phyloP scores from a whole-genome alignment of 2,113 vertebrate species.

The Addax nasomaculatus region DNA sequence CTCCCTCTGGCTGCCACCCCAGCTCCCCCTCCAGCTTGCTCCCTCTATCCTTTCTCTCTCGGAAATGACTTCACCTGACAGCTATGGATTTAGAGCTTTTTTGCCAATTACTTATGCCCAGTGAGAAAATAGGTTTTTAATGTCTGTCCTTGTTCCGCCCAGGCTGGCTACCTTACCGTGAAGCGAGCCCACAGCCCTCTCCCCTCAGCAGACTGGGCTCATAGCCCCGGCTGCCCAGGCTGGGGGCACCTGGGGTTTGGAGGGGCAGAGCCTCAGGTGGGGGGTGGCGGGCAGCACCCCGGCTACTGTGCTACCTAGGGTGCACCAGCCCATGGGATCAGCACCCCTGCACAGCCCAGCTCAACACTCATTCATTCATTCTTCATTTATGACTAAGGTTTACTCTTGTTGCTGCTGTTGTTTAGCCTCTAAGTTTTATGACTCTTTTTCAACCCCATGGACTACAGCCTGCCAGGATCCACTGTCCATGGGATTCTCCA shows the following conservation, averaged over 20 bases:
- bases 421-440: neutral
- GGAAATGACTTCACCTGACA: conserved; percentile 62
- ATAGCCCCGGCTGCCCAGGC: neutral
- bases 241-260: fast-evolving
- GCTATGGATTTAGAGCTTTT: conserved; percentile 62
- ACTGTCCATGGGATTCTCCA: neutral
- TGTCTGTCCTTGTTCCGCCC: conserved; percentile 57
- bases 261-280: neutral
- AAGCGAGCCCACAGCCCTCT: neutral
- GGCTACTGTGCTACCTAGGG: neutral
- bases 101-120: conserved; percentile 66
- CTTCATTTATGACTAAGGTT: neutral
- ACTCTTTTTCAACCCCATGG: neutral
- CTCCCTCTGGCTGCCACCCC: neutral
- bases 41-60: conserved; percentile 32
- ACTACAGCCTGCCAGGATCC: neutral
- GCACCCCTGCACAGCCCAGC: neutral
- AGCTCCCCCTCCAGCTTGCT: neutral
- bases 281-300: neutral
- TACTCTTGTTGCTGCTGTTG: neutral
- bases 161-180: neutral
- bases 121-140: conserved; percentile 63
- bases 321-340: neutral
- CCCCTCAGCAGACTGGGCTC: neutral
- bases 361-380: neutral